phyloP scores from a whole-genome alignment of 2,113 vertebrate genomes.

The Nansenia antarctica region DNA sequence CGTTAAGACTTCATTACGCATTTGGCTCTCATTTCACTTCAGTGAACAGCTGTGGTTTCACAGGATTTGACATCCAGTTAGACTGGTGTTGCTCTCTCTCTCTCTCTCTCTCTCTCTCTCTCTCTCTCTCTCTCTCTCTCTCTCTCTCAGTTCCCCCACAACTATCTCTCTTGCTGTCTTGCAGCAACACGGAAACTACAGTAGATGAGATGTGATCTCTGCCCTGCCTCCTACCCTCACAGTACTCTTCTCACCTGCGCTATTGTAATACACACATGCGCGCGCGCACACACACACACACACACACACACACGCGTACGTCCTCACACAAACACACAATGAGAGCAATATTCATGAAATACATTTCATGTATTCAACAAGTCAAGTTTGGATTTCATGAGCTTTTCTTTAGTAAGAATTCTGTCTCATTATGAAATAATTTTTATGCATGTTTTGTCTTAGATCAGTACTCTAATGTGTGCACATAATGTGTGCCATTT shows the following conservation, averaged over 20 bases:
- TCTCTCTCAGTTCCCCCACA: not conserved
- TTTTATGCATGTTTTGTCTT: no score
- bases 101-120: not conserved
- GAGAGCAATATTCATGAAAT: no score
- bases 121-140: not conserved
- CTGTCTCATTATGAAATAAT: no score
- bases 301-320: constrained; percentile 7
- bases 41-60: not conserved
- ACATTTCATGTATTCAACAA: no score
- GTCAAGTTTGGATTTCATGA: no score
- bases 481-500: no score
- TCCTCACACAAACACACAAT: no score
- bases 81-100: no score
- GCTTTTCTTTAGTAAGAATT: no score
- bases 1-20: not conserved
- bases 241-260: not conserved
- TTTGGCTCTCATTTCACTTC: not conserved
- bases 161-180: not conserved
- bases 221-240: not conserved
- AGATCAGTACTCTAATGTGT: no score
- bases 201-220: not conserved
- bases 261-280: not conserved
- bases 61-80: no score
- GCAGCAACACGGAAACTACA: constrained; percentile 11
- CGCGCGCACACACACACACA: constrained; percentile 5